Evolutionary conservation across 2,113 vertebrate species (phyloP).

Genomic region (Varanus komodoensis): DNA sequence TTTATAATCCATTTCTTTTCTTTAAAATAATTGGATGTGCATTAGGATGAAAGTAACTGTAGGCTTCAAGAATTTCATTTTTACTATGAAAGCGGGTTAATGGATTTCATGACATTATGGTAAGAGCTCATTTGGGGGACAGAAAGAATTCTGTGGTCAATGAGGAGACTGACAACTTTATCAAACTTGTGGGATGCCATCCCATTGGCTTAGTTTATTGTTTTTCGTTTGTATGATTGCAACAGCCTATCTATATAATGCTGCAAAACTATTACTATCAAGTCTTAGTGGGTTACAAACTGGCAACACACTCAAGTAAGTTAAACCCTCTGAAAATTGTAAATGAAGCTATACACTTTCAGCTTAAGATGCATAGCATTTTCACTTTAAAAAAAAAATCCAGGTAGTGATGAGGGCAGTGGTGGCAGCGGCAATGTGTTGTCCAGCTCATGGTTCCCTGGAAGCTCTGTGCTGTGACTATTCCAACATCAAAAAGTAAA

Average conservation of each 20-base stretch:
- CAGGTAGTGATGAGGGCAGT: no score
- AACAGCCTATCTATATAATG: neutral
- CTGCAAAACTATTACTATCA: neutral
- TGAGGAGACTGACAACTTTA: slow-evolving; percentile 12
- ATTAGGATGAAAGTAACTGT: slow-evolving; percentile 19
- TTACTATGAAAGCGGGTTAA: slow-evolving; percentile 18
- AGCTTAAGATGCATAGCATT: neutral
- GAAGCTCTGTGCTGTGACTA: neutral
- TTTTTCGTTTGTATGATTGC: neutral
- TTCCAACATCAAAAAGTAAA: neutral
- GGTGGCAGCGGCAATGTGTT: neutral
- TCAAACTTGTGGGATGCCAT: neutral
- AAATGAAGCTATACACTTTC: neutral
- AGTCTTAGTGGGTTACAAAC: neutral
- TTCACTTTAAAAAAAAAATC: neutral
- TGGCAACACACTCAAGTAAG: neutral
- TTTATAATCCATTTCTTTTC: slow-evolving; percentile 30
- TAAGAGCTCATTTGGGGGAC: neutral
- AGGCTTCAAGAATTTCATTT: slow-evolving; percentile 18
- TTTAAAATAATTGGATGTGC: slow-evolving; percentile 23
- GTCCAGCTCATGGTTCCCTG: neutral
- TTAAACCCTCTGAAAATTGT: neutral
- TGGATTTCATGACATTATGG: slow-evolving; percentile 17
- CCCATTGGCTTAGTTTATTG: neutral
- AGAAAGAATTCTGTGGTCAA: slow-evolving; percentile 8